Percentiles rank a stretch among this genome's conserved stretches.
phyloP scores from a whole-genome alignment of 2,888 invertebrate genomes.

The Calliphora vomitoria region DNA sequence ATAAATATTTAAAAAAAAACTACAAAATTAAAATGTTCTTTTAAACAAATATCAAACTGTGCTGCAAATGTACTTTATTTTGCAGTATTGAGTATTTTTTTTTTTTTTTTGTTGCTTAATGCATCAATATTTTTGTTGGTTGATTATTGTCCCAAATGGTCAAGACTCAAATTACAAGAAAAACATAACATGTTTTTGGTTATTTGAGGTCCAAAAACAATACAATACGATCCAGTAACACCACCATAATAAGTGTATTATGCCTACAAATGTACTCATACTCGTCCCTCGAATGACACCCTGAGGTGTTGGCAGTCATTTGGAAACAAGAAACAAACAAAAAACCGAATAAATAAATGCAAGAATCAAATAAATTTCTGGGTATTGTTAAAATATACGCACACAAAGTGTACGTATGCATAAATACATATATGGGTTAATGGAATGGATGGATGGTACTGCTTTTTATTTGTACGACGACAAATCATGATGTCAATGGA shows the following conservation, averaged over 20 bases:
- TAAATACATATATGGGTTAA: not conserved
- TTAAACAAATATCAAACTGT: not conserved
- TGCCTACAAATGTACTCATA: not conserved
- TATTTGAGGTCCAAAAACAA: slow-evolving; percentile 28
- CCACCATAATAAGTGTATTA: slow-evolving; percentile 18
- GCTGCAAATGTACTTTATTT: not conserved
- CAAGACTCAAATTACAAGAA: slow-evolving; percentile 53
- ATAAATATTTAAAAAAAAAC: too few relatives aligned
- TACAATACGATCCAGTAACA: slow-evolving; percentile 1
- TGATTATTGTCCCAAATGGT: slow-evolving; percentile 50
- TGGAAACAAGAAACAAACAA: slow-evolving; percentile 77
- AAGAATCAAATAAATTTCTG: slow-evolving; percentile 64
- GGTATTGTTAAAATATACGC: slow-evolving; percentile 37
- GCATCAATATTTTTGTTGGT: slow-evolving; percentile 6
- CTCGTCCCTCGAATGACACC: slow-evolving; percentile 79
- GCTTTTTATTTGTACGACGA: not conserved
- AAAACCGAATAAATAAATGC: slow-evolving; percentile 46
- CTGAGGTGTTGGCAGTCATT: slow-evolving; percentile 85
- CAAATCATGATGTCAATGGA: slow-evolving; percentile 43
- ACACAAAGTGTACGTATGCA: slow-evolving; percentile 6
- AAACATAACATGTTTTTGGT: slow-evolving; percentile 29
- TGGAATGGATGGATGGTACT: not conserved
- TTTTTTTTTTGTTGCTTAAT: slow-evolving; percentile 5
- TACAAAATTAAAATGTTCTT: not conserved
- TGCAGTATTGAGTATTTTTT: not conserved